These are phyloP conservation scores for Petrolisthes cinctipes DNA, from an alignment of 2,888 invertebrate genomes.

Conservation along the genomic window DNA sequence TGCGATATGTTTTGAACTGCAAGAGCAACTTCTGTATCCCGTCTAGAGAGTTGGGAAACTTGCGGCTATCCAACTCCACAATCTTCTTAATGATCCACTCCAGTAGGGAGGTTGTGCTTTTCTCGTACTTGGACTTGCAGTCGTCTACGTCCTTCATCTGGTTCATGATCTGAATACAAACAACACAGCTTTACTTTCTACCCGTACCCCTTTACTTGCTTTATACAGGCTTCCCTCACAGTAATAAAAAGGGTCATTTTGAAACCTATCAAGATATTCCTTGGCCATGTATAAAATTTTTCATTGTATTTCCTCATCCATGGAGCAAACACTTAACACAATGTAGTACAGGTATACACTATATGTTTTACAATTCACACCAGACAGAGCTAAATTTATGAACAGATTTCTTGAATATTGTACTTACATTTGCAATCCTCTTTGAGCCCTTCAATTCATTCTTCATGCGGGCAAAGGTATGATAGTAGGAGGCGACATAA, in stretches of 20 bases:
- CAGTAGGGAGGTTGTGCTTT: conserved; percentile 84
- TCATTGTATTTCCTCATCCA: too few relatives aligned
- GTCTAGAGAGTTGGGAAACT: conserved; percentile 94
- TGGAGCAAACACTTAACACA: too few relatives aligned
- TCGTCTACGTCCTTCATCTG: conserved; percentile 96
- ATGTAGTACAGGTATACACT: too few relatives aligned
- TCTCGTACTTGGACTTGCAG: conserved; percentile 89
- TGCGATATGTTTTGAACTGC: conserved; percentile 94
- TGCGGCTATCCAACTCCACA: conserved; percentile 82
- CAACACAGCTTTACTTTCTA: too few relatives aligned
- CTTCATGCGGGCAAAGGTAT: conserved; percentile 99
- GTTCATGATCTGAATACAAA: conserved; percentile 84
- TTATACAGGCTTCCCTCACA: too few relatives aligned
- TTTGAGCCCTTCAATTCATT: conserved; percentile 97
- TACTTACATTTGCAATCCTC: conserved; percentile 85
- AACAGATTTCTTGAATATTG: too few relatives aligned
- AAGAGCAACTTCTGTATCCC: conserved; percentile 92
- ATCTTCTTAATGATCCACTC: conserved; percentile 95
- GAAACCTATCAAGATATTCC: too few relatives aligned
- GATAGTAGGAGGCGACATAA: conserved; percentile 98
- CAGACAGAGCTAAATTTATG: too few relatives aligned
- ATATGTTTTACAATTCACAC: too few relatives aligned
- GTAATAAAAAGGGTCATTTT: too few relatives aligned
- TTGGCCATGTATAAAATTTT: too few relatives aligned
- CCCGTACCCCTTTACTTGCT: too few relatives aligned